A percentile compares a stretch with the other conserved stretches of the same genome.
Conservation (phyloP, 2,888 invertebrate species). For the Tinea semifulvella region DNA sequence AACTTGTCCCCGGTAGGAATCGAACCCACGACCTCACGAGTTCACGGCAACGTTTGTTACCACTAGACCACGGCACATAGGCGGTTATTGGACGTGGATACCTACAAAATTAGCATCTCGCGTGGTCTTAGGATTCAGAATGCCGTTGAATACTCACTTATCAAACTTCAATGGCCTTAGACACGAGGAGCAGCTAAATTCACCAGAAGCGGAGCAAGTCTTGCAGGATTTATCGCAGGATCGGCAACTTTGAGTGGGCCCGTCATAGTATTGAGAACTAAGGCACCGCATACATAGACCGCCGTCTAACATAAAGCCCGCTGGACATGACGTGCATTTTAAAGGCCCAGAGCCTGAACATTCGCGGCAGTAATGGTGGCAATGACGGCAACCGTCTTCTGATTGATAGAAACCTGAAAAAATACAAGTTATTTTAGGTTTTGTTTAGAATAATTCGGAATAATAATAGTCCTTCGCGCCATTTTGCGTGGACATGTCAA, state of each 20-base stretch:
- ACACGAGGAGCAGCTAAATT: constrained; percentile 74
- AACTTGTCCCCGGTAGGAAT: too few relatives aligned
- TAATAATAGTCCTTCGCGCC: too few relatives aligned
- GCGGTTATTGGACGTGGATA: too few relatives aligned
- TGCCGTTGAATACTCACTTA: constrained; percentile 45
- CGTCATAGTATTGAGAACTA: constrained; percentile 77
- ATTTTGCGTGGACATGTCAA: too few relatives aligned
- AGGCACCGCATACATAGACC: constrained; percentile 81
- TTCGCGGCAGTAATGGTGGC: constrained; percentile 88
- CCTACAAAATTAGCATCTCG: too few relatives aligned
- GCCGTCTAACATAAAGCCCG: constrained; percentile 76
- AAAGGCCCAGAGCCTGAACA: constrained; percentile 83
- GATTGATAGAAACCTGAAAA: constrained; percentile 77
- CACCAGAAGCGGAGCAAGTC: constrained; percentile 74
- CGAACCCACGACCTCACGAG: too few relatives aligned
- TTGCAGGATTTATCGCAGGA: constrained; percentile 70
- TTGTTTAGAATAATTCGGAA: background rate
- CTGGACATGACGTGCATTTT: constrained; percentile 77
- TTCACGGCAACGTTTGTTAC: too few relatives aligned
- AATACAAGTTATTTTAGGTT: constrained; percentile 9
- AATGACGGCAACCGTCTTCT: constrained; percentile 84
- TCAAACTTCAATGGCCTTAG: constrained; percentile 72
- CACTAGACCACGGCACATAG: too few relatives aligned
- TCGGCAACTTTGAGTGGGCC: constrained; percentile 72
- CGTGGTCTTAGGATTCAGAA: too few relatives aligned